Evolutionary conservation across 2,113 vertebrate genomes (phyloP).

Genomic region (Callithrix jacchus): DNA sequence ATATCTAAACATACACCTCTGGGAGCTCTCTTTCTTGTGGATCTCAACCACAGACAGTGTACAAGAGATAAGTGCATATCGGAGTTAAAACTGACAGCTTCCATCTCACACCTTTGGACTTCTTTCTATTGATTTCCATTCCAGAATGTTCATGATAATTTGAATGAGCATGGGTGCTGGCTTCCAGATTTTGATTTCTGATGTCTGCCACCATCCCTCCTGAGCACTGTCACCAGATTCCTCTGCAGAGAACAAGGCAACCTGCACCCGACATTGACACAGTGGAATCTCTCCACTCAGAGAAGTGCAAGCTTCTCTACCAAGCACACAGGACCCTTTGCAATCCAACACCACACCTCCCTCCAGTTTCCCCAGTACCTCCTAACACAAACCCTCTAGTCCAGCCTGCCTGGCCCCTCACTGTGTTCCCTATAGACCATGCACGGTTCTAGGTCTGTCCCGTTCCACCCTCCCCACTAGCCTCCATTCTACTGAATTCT

Average conservation of each 20-base stretch:
- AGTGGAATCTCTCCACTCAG: background rate
- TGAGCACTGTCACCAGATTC: no score
- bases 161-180: no score
- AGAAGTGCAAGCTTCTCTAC: background rate
- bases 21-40: accelerated
- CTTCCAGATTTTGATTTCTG: background rate
- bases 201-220: background rate
- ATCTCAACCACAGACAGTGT: accelerated
- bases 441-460: background rate
- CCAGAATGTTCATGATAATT: background rate
- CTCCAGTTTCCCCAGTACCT: background rate
- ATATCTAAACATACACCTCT: background rate
- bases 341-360: background rate
- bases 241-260: background rate
- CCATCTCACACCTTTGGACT: background rate
- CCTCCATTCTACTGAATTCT: background rate
- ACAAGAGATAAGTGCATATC: accelerated
- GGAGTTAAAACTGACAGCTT: background rate
- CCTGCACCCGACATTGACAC: no score
- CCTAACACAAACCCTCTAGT: background rate
- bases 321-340: background rate
- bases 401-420: background rate
- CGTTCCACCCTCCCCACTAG: accelerated
- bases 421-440: no score
- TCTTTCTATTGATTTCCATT: background rate